Conservation (phyloP, 2,797 vertebrate genomes). For the Acipenser transmontanus region DNA sequence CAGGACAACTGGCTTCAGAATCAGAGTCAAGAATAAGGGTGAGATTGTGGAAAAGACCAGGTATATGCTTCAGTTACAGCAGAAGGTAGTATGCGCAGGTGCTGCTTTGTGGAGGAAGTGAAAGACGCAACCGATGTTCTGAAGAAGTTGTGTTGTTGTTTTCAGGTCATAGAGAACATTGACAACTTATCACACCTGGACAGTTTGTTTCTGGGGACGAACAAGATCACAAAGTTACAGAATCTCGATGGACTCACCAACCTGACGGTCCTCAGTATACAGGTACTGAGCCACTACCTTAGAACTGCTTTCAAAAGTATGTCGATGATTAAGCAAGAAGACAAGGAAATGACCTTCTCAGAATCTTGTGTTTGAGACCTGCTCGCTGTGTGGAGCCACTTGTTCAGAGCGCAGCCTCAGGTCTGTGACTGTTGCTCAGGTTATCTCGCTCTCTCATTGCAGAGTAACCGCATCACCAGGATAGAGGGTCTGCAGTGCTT, state of each 20-base stretch:
- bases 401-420: neutral
- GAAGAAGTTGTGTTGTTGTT: slow-evolving; percentile 16
- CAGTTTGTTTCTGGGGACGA: slow-evolving; percentile 95
- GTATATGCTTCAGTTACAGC: too few species aligned
- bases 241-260: slow-evolving; percentile 86
- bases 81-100: too few species aligned
- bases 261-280: slow-evolving; percentile 90
- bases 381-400: too few species aligned
- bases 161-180: slow-evolving; percentile 86
- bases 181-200: slow-evolving; percentile 76
- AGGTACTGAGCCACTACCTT: slow-evolving; percentile 59
- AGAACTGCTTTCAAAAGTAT: too few species aligned
- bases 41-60: too few species aligned
- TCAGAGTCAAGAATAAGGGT: too few species aligned
- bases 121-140: too few species aligned
- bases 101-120: too few species aligned
- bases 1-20: too few species aligned
- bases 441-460: slow-evolving; percentile 20
- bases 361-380: too few species aligned
- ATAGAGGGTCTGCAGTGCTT: slow-evolving; percentile 89
- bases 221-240: slow-evolving; percentile 93
- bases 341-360: too few species aligned
- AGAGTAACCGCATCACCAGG: slow-evolving; percentile 97
- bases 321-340: too few species aligned
- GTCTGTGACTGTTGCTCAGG: neutral